Base-by-base conservation (phyloP, 2,888 invertebrate genomes). In the Chaetogeoica ovagalla region DNA sequence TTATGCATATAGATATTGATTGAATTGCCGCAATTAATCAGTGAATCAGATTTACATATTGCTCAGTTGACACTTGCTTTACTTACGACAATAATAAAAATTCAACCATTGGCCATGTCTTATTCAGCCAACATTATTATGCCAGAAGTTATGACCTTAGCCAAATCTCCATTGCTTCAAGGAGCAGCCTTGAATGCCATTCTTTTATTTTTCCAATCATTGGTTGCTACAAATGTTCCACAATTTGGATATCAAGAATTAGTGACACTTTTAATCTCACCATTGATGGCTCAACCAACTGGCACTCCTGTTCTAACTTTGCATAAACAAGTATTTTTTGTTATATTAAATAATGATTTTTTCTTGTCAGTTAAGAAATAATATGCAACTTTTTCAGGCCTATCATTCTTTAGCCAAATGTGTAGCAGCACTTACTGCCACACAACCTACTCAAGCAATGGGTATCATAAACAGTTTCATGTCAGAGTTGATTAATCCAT, bases 391-490 rank as follows among this genome's bases (percentile, higher is more conserved):
- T 7, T 81, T 82, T 39, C 87, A 90, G 87, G 97, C 97, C 23
- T 97, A 94, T 88, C 95, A 97, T 87, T 97, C 97, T 39, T 89
- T 98, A 84, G 97, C 98, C 9, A 97, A 98, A 86, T 97, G 97
- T 86, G 95, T 97, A 76, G 97, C 98, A 9, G 95, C 96, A 0
- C 90, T 98, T 79, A 96, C 96, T 19, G 91, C 94, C 75, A 92
- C 92, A 70, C 93, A 93, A 85, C 90, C 90, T 7, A 87, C 89
- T 59, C 92, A 93, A 85, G 93, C 93, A 2, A 87, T 91, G 37
- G 89, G 89, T 21, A 89, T 91, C 66, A 91, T 92, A 30, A 89
- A 89, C 65, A 89, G 90, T 84, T 90, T 91, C 83, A 89, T 94
- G 83, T 89, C 90, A 82, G 94, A 94, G 85, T 91, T 94, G 21